These are phyloP conservation scores for Piprites chloris DNA, from an alignment of 2,113 vertebrate species.

Conservation along the genomic window DNA sequence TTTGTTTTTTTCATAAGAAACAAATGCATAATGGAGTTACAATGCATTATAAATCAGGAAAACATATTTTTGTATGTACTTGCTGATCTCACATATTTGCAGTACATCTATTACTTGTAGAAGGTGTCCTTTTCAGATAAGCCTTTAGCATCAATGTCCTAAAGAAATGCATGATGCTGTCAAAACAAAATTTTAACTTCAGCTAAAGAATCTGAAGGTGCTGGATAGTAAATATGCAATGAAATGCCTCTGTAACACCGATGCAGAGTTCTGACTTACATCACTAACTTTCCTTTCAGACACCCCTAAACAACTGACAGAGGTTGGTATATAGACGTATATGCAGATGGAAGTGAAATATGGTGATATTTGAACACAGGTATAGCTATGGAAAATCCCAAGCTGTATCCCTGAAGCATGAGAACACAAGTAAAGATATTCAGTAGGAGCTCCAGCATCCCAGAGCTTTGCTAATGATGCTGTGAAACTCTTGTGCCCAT, in stretches of 20 bases:
- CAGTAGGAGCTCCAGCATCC: not conserved
- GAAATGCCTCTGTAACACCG: not conserved
- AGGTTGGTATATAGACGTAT: accelerated
- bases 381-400: not conserved
- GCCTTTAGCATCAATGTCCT: not conserved
- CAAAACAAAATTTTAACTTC: not conserved
- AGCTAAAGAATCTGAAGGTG: not conserved
- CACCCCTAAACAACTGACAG: not conserved
- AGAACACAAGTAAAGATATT: not conserved
- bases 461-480: not conserved
- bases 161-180: not conserved
- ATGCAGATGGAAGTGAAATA: not conserved
- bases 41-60: not conserved
- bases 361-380: not conserved
- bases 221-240: not conserved
- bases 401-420: accelerated
- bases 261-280: not conserved
- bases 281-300: not conserved
- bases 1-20: not conserved
- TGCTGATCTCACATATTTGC: not conserved
- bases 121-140: not conserved
- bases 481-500: not conserved
- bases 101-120: not conserved
- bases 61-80: not conserved
- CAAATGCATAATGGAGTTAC: too few species aligned